Base-by-base conservation (phyloP, 2,113 vertebrate species). In the Trematomus loennbergii region DNA sequence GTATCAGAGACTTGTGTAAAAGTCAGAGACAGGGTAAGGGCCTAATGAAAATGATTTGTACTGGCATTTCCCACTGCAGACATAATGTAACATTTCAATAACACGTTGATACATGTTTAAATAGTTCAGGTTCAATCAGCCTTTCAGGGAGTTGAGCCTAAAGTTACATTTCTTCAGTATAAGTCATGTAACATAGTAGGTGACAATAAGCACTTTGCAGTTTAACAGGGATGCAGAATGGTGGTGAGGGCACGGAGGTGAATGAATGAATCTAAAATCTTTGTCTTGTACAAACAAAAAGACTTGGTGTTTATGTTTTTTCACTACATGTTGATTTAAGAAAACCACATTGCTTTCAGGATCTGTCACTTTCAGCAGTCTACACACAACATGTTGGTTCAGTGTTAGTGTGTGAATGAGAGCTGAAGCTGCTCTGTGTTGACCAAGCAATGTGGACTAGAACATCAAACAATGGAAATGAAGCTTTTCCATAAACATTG, bases 11-110 rank as follows among this genome's bases (percentile, higher is more conserved):
- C 63, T 62, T 7, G 0, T 76, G 85, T 70, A 82, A 85, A 79
- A 83, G 63, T 79, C 81, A 75, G 12, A 67, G 61, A 40, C 72
- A 70, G 78, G 82, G 84, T 87, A 61, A 74, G 25, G 57, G 68
- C 85, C 76, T 7, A 60, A 72, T 83, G 75, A 81, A 84, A 86
- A 85, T 72, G 48, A 89, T 82, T 88, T 87, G 76, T 50, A 43
- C 67, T 62, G 72, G 52, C 75, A 83, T 90, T 75, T 78, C 57
- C 70, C 68, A n/a, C 77, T 73, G 22, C 54, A 75, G 77, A 84
- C 62, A 75, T 17, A 43, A 80, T 82, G 75, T 78, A 78, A 80
- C 70, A 71, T 80, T 46, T 72, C 75, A 83, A 85, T 78, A 87
- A 79, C 73, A 74, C 52, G 50, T 29, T 43, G 57, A 75, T 77